Conservation (phyloP, 2,797 vertebrate species). For the Coccyzus lansbergi region DNA sequence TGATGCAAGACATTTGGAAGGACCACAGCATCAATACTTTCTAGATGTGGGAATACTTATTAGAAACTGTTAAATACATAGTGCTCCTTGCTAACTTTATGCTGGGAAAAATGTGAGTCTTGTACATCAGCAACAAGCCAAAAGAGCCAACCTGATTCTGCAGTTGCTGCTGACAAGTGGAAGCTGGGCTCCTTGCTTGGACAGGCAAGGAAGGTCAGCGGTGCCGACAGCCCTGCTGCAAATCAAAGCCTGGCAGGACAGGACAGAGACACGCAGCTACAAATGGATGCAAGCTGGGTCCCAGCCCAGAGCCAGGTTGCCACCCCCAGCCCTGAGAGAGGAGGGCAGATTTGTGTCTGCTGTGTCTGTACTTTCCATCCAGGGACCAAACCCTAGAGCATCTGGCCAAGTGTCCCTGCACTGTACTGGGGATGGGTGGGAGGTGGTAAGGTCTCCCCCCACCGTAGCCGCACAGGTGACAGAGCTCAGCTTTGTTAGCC, state of each 20-base stretch:
- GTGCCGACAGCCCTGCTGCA: neutral
- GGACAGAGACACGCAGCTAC: neutral
- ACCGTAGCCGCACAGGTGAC: neutral
- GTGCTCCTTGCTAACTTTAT: neutral
- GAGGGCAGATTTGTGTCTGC: neutral
- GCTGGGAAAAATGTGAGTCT: accelerated
- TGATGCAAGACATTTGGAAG: neutral
- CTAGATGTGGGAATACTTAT: neutral
- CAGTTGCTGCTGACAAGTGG: neutral
- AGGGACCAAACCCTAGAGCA: accelerated
- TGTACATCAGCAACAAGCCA: accelerated
- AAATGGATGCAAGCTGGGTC: neutral
- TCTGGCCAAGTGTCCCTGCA: neutral
- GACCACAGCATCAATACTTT: neutral
- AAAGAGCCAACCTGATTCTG: neutral
- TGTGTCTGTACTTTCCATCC: neutral
- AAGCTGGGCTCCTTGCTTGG: neutral
- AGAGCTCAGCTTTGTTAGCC: neutral
- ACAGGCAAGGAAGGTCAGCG: neutral
- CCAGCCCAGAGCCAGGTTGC: neutral
- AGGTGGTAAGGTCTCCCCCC: neutral
- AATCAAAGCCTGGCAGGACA: neutral
- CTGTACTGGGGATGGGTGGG: accelerated
- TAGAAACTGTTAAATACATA: neutral
- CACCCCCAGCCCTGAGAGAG: neutral